Base-by-base conservation (phyloP, 2,888 invertebrate genomes). In the Choreutis nemorana region DNA sequence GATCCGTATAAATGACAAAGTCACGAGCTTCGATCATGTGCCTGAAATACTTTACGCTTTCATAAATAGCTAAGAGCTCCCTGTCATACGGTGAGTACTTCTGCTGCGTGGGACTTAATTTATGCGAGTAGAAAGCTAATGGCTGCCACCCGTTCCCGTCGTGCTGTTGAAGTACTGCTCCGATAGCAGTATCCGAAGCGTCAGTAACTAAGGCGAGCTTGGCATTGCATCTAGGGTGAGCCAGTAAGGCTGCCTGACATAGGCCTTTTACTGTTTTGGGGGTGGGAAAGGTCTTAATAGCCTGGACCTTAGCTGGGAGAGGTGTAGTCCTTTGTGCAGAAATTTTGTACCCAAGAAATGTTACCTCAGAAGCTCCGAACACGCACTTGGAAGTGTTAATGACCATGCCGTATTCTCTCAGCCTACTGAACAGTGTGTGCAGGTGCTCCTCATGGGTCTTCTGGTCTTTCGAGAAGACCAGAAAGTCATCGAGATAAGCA, bases 31-130 rank as follows among this genome's bases (percentile, higher is more conserved):
- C 61, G 2, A 63, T 13, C 32, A 51, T 37, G 15, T 54, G 42
- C 9, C 45, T 35, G 38, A 58, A 58, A 33, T 50, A 35, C 32
- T 48, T 50, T 1, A 58, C 34, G 1, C 49, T 50, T 29, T 35
- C 24, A 29, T 53, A 61, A 4, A 50, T 48, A 1, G 55, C 58
- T 3, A 54, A 37, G 0, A 66, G 40, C 38, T 61, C 55, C 2
- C 57, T 23, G 30, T 64, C 57, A 31, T 59, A 61, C 4, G 47
- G 40, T 21, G 49, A 44, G 34, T 60, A 66, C 9, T 48, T 53
- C 8, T 11, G 25, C 34, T 62, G 42, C 0, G 50, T n/a, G n/a
- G n/a, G n/a, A n/a, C n/a, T n/a, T n/a, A n/a, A n/a, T n/a, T n/a
- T n/a, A n/a, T n/a, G n/a, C n/a, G n/a, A 52, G 31, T 49, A 56